phyloP scores from a whole-genome alignment of 2,113 vertebrate genomes.

The Oreochromis niloticus region DNA sequence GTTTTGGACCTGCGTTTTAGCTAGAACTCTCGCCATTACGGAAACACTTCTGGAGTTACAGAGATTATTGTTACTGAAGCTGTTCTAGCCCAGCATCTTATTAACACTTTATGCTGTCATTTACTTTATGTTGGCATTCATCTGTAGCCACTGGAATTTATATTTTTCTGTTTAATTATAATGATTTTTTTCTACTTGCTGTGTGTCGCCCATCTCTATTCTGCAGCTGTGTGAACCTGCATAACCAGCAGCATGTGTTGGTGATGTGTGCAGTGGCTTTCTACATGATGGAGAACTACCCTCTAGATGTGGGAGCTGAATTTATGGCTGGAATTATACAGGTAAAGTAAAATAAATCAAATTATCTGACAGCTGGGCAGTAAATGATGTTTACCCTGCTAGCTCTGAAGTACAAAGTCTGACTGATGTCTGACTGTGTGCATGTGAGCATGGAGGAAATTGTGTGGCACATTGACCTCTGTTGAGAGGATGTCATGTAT shows the following conservation, averaged over 20 bases:
- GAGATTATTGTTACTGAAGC: not conserved
- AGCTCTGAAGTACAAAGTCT: not conserved
- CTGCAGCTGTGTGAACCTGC: slow-evolving; percentile 87
- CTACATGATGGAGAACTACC: slow-evolving; percentile 98
- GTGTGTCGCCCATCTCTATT: not conserved
- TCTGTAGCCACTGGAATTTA: not conserved
- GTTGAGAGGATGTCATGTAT: not conserved
- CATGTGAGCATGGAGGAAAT: not conserved
- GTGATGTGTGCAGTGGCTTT: slow-evolving; percentile 96
- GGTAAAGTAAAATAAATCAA: slow-evolving; percentile 63
- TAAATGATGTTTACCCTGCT: not conserved
- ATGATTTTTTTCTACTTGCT: not conserved
- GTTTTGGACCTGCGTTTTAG: not conserved
- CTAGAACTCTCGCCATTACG: not conserved
- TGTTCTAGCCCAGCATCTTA: fast-evolving
- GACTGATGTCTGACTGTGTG: not conserved
- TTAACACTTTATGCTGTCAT: not conserved
- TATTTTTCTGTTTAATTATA: not conserved
- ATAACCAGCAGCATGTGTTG: slow-evolving; percentile 96
- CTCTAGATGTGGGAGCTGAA: slow-evolving; percentile 90
- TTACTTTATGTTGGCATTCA: not conserved
- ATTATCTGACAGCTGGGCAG: not conserved
- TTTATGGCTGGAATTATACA: slow-evolving; percentile 93
- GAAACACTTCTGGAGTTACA: not conserved
- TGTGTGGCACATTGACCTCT: not conserved